These are phyloP conservation scores for Chloroceryle aenea DNA, from an alignment of 2,113 vertebrate genomes.

Conservation along the genomic window DNA sequence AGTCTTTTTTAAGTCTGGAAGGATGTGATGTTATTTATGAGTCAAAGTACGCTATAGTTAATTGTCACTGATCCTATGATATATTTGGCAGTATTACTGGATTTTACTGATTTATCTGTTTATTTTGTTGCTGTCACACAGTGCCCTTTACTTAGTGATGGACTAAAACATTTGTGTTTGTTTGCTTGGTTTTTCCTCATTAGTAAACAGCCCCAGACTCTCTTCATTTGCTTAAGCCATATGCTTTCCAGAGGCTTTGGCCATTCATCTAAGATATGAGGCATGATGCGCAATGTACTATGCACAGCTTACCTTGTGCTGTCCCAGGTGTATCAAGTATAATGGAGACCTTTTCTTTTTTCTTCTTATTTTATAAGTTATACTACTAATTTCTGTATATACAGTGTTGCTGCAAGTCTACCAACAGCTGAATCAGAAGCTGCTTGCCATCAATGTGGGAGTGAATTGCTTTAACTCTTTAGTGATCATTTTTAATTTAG, in stretches of 20 bases:
- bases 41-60: neutral
- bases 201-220: conserved; percentile 26
- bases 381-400: neutral
- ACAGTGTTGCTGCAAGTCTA: neutral
- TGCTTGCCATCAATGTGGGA: neutral
- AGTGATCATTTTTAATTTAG: neutral
- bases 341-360: neutral
- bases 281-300: neutral
- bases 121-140: conserved; percentile 49
- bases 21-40: neutral
- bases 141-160: conserved; percentile 46
- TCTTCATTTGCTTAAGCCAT: conserved; percentile 47
- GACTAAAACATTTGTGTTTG: conserved; percentile 26
- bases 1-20: neutral
- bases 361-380: neutral
- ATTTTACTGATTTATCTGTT: conserved; percentile 65
- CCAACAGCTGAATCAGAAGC: neutral
- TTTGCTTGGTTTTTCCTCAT: conserved; percentile 41
- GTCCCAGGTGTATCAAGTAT: neutral
- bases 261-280: neutral
- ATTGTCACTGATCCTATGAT: conserved; percentile 46
- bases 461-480: conserved; percentile 9
- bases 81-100: conserved; percentile 46
- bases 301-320: neutral
- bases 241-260: conserved; percentile 30